A percentile compares a stretch with the other conserved stretches of the same genome.
Conservation (phyloP, 2,797 vertebrate genomes). For the Gambelia wislizenii region DNA sequence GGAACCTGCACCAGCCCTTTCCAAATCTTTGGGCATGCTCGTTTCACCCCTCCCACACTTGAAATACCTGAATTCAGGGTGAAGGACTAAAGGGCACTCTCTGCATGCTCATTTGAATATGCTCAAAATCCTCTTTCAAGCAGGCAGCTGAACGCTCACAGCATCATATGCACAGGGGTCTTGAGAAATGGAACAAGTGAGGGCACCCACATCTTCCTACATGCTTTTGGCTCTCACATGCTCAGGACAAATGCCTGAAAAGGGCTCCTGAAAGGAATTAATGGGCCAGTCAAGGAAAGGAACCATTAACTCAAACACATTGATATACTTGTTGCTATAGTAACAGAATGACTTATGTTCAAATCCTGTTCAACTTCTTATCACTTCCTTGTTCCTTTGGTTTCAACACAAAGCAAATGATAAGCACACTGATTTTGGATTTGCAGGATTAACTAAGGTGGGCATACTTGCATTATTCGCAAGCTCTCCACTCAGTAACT, state of each 20-base stretch:
- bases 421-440: neutral
- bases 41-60: neutral
- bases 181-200: neutral
- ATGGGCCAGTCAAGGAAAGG: neutral
- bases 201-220: neutral
- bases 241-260: no score
- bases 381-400: slow-evolving; percentile 17
- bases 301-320: slow-evolving; percentile 15
- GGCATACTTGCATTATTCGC: neutral
- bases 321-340: slow-evolving; percentile 50
- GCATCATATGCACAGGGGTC: neutral
- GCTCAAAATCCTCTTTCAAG: neutral
- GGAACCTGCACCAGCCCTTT: neutral
- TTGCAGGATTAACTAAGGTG: neutral
- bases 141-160: neutral
- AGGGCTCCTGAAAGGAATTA: neutral
- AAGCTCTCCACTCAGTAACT: neutral
- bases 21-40: neutral
- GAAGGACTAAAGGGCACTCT: neutral
- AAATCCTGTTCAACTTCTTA: neutral
- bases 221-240: neutral
- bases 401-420: rapidly evolving
- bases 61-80: neutral
- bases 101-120: neutral
- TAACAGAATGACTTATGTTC: slow-evolving; percentile 30